phyloP scores from a whole-genome alignment of 2,888 invertebrate species.

The Lithophane socia region DNA sequence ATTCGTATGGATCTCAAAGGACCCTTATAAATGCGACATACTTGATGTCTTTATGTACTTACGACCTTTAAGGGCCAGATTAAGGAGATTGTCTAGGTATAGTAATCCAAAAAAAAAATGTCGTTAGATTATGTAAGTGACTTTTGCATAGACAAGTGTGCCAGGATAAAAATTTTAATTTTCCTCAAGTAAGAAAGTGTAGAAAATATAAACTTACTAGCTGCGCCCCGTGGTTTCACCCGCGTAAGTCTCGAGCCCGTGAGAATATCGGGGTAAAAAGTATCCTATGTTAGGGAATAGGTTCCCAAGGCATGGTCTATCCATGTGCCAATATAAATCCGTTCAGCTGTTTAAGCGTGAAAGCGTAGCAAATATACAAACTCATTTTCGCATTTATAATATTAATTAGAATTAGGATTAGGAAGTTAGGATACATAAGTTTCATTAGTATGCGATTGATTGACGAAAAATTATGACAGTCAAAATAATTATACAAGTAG shows the following conservation, averaged over 20 bases:
- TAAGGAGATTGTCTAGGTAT: background rate
- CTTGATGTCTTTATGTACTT: background rate
- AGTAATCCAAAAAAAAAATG: no score
- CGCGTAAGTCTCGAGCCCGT: no score
- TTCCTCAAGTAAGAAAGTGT: background rate
- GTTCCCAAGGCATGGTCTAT: no score
- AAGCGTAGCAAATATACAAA: no score
- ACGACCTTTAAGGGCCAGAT: background rate
- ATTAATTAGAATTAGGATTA: no score
- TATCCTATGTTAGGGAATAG: no score
- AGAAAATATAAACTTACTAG: background rate
- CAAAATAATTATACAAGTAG: background rate
- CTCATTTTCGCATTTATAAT: no score
- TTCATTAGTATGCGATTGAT: background rate
- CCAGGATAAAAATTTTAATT: background rate
- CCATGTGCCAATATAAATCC: no score
- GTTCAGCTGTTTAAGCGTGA: no score
- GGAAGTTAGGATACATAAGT: background rate
- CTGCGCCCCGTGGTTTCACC: no score
- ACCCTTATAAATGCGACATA: conserved; percentile 7
- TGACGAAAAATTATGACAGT: background rate
- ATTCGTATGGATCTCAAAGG: conserved; percentile 11
- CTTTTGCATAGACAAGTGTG: no score
- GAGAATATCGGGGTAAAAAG: no score
- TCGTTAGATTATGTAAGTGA: background rate